Conservation (phyloP, 2,797 vertebrate genomes). For the Cacajao melanocephalus region DNA sequence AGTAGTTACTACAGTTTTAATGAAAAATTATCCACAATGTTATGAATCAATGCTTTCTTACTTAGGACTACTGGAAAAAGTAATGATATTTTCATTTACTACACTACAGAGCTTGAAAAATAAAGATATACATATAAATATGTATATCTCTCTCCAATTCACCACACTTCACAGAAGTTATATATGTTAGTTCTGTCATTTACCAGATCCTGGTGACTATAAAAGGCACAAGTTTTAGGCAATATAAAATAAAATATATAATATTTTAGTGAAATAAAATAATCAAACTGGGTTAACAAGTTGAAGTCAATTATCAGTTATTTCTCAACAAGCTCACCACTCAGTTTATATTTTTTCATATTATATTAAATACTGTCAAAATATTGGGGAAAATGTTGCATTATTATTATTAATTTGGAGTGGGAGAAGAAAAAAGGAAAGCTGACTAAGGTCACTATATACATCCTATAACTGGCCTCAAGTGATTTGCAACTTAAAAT, state of each 20-base stretch:
- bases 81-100: slow-evolving; percentile 1
- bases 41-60: slow-evolving; percentile 27
- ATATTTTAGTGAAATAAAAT: slow-evolving; percentile 51
- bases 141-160: background rate
- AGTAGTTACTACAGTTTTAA: slow-evolving; percentile 14
- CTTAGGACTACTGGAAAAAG: slow-evolving; percentile 23
- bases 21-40: slow-evolving; percentile 14
- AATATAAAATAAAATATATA: slow-evolving; percentile 16
- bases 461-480: slow-evolving; percentile 4
- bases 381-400: background rate
- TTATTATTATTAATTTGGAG: background rate
- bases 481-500: background rate
- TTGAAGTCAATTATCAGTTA: background rate
- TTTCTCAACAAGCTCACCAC: background rate
- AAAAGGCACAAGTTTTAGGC: slow-evolving; percentile 29
- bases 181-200: slow-evolving; percentile 1
- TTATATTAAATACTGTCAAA: background rate
- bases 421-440: slow-evolving; percentile 7
- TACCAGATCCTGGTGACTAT: slow-evolving; percentile 14
- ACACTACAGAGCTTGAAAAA: background rate
- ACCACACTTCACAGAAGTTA: slow-evolving; percentile 9
- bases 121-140: background rate
- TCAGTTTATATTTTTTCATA: background rate
- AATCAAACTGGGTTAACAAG: slow-evolving; percentile 45
- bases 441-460: background rate